Evolutionary conservation across 2,888 invertebrate species (phyloP), one percentile per base, ranked within the genome.

Genomic region (Ophion costatus): DNA sequence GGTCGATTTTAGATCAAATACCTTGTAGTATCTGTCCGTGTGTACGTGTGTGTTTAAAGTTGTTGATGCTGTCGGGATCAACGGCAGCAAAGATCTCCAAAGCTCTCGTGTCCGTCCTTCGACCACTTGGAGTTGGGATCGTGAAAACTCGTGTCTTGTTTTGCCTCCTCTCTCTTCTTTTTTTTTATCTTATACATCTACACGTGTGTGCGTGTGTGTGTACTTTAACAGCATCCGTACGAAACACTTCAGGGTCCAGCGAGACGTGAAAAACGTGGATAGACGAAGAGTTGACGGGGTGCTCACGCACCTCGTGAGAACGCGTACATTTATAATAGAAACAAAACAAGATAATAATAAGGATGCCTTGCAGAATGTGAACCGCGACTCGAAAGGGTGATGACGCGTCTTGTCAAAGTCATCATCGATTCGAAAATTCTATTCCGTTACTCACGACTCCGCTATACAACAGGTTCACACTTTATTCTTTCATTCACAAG

Each of bases 71-170:
- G 83, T 83, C 69, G 83, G 69, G 83, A 83, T 79, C 63, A 74
- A 64, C 79, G 75, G 71, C 75, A 67, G 78, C 77, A 42, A 38
- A 74, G 71, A 61, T 69, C 75, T 79, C 66, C 14, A 82, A 70
- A 75, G 67, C 77, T 79, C 82, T 82, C 66, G 70, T 71, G 66
- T 66, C 70, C 63, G 63, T 64, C 66, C 38, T 66, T 66, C 79
- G 71, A 70, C 61, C 79, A 67, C 79, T 82, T 61, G 82, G 79
- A 63, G 76, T 56, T 61, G 22, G 67, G 57, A 83, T 83, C 83
- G 75, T 67, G 80, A 79, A 82, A 85, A 80, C 67, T 56, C 75
- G 71, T 79, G 85, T 85, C 85, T 80, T 77, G 67, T 74, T 76
- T 85, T 77, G 76, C 77, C 67, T 80, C 70, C 56, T 63, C 22